Conservation (phyloP, 1,140 invertebrate genomes). For the Spodoptera frugiperda region DNA sequence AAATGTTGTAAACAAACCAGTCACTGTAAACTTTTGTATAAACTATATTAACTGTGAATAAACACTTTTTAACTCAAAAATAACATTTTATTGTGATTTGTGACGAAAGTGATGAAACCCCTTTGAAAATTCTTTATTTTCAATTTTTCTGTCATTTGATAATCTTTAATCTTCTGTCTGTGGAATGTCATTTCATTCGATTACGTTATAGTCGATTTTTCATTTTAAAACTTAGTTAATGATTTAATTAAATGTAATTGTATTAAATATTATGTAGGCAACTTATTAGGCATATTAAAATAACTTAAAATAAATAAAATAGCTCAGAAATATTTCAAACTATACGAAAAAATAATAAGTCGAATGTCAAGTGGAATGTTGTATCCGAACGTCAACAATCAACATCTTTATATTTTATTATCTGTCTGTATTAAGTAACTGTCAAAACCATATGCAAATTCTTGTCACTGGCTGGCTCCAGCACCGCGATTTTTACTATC, state of each 20-base stretch:
- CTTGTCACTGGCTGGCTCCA: slow-evolving; percentile 20
- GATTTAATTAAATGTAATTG: no score
- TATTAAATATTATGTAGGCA: no score
- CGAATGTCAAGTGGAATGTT: no score
- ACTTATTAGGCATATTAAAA: no score
- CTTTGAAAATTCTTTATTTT: slow-evolving; percentile 20
- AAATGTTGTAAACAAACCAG: no score
- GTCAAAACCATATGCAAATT: slow-evolving; percentile 46
- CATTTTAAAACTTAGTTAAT: no score
- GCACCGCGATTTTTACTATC: slow-evolving; percentile 17
- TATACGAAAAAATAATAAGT: no score
- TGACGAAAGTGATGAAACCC: neutral
- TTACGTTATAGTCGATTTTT: no score
- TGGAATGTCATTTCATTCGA: no score
- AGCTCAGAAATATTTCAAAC: no score
- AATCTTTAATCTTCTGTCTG: neutral
- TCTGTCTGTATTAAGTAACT: neutral
- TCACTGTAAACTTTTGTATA: neutral
- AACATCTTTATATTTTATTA: no score
- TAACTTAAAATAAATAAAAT: no score
- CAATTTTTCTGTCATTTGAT: neutral
- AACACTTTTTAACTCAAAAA: slow-evolving; percentile 20
- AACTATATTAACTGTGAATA: neutral
- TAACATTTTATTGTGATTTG: neutral
- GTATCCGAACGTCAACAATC: neutral